phyloP scores from a whole-genome alignment of 2,113 vertebrate species.

The Corythoichthys haematopterus region DNA sequence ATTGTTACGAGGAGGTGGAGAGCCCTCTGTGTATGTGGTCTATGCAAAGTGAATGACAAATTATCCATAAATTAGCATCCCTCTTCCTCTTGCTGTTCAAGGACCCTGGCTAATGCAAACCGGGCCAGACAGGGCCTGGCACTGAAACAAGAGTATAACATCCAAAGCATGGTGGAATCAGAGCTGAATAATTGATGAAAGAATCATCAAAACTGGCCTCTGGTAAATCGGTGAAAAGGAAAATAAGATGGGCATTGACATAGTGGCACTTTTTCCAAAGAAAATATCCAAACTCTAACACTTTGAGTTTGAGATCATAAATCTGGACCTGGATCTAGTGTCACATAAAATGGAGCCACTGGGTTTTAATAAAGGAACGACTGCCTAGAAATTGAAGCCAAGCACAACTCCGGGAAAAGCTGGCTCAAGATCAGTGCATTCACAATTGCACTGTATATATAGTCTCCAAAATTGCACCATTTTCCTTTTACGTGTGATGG shows the following conservation, averaged over 20 bases:
- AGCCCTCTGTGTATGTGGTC: slow-evolving; percentile 34
- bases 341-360: slow-evolving; percentile 27
- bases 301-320: slow-evolving; percentile 7
- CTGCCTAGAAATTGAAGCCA: slow-evolving; percentile 29
- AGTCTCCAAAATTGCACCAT: background rate
- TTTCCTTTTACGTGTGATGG: background rate
- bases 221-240: slow-evolving; percentile 15
- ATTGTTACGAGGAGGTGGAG: slow-evolving; percentile 41
- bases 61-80: slow-evolving; percentile 58
- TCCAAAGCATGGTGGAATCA: slow-evolving; percentile 30
- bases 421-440: slow-evolving; percentile 7
- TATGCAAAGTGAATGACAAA: slow-evolving; percentile 37
- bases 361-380: slow-evolving; percentile 19
- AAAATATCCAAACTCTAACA: slow-evolving; percentile 7
- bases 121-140: slow-evolving; percentile 14
- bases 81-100: slow-evolving; percentile 25
- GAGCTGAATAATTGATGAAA: slow-evolving; percentile 41
- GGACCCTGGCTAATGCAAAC: slow-evolving; percentile 28
- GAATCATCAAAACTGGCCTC: slow-evolving; percentile 24
- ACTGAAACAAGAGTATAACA: slow-evolving; percentile 40
- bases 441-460: background rate
- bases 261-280: slow-evolving; percentile 1
- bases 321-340: slow-evolving; percentile 17
- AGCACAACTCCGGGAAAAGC: slow-evolving; percentile 20
- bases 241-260: slow-evolving; percentile 16